Evolutionary conservation across 2,797 vertebrate genomes (phyloP), one percentile per base, ranked within the genome.

Genomic region (Mareca penelope): DNA sequence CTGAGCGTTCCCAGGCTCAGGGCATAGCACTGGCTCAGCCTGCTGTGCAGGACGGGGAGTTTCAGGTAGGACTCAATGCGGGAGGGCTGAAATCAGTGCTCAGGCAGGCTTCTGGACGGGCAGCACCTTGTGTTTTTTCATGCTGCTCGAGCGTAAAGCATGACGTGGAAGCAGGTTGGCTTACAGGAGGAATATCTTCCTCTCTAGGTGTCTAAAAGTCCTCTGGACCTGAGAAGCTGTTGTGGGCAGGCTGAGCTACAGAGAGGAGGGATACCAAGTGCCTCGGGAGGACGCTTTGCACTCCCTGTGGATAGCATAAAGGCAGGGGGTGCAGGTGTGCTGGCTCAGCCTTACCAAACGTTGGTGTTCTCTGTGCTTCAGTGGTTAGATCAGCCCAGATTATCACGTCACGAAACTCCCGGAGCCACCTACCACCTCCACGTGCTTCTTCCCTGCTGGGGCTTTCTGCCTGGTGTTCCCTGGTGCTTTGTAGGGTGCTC

Each of bases 321-420:
- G 52, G 15, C 6, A 11, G 7, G 39, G 4, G 8, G 5, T 71
- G 55, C 59, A 48, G 67, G 11, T 46, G 70, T 15, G 69, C 29
- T 64, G 52, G 80, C 23, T 52, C 80, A 71, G 44, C 63, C 44
- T 64, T 82, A 31, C 15, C 61, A 35, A 71, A 22, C 21, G 7
- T 65, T 87, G 52, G 48, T 69, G 18, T 79, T 73, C 23, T 65
- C 52, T 72, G 68, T n/a, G 28, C 64, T 89, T 81, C 52, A 50
- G 55, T 14, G 83, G 11, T 79, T n/a, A 82, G 59, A 24, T 61
- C 42, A 80, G 81, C 39, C 26, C 75, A 78, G 48, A 23, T 16
- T 39, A 13, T 75, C 61, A 23, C 37, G 22, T 37, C 0, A 0
- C 40, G 64, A 22, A 37, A 40, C 1, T 0, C 48, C 9, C 13